Conservation (phyloP, 2,113 vertebrate genomes). For the Copsychus sechellarum region DNA sequence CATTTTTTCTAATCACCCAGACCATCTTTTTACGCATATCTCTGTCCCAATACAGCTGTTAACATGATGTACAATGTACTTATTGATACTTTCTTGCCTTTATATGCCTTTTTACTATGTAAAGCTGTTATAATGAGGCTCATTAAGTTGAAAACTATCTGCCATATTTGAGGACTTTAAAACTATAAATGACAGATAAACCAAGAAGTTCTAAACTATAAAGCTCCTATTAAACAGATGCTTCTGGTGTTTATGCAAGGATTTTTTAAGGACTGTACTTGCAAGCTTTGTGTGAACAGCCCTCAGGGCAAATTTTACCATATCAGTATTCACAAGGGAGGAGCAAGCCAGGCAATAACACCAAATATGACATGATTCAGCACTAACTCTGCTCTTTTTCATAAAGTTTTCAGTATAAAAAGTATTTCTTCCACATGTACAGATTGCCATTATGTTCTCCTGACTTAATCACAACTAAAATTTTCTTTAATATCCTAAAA, state of each 20-base stretch:
- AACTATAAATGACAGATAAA: neutral
- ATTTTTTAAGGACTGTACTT: neutral
- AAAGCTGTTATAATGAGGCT: neutral
- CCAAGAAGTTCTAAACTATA: neutral
- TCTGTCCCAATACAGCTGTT: neutral
- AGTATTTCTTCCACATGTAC: neutral
- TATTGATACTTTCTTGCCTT: neutral
- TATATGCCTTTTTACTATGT: neutral
- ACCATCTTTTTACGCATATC: neutral
- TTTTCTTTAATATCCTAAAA: neutral
- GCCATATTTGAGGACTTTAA: neutral
- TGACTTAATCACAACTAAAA: neutral
- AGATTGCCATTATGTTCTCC: neutral
- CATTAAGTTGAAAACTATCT: conserved; percentile 1
- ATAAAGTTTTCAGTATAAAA: neutral
- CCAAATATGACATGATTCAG: neutral
- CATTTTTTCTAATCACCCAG: neutral
- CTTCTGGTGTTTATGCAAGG: neutral
- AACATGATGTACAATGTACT: neutral
- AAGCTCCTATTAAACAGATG: neutral
- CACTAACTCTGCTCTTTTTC: neutral
- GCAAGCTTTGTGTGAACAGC: neutral
- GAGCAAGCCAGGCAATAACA: neutral
- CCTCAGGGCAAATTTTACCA: neutral
- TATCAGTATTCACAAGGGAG: neutral